Conservation (phyloP, 2,113 vertebrate species). For the Hucho hucho region DNA sequence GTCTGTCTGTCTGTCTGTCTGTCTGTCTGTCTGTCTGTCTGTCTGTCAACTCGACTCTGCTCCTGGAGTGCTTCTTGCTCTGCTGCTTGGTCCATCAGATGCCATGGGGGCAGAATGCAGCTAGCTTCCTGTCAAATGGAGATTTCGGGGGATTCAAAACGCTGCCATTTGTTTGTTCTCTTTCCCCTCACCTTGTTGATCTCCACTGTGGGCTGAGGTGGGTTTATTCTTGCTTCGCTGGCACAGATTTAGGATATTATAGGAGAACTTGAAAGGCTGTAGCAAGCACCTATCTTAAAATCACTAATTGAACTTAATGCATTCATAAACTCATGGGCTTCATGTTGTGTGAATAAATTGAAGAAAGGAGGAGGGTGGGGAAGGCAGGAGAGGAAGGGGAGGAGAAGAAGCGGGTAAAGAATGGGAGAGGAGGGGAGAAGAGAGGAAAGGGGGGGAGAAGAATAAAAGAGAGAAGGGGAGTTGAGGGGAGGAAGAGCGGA, state of each 20-base stretch:
- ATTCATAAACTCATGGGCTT: conserved; percentile 4
- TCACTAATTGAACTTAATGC: not conserved
- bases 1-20: not conserved
- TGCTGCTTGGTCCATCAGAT: conserved; percentile 8
- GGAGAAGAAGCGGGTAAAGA: not conserved
- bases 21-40: conserved; percentile 1
- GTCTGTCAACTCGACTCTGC: not conserved
- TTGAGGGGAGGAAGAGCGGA: not conserved
- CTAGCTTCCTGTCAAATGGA: not conserved
- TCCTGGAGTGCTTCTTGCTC: not conserved
- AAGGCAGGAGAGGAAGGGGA: not conserved
- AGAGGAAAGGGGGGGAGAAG: not conserved
- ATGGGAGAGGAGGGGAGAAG: not conserved
- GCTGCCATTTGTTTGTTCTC: not conserved
- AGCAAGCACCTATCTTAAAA: not conserved
- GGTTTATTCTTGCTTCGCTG: not conserved
- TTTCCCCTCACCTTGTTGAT: conserved; percentile 1
- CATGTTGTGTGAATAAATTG: not conserved
- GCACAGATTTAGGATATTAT: not conserved
- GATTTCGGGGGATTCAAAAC: not conserved
- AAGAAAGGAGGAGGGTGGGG: not conserved
- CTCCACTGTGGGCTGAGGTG: not conserved
- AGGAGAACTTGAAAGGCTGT: not conserved
- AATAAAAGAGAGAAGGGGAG: not conserved
- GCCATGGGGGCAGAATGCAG: conserved; percentile 2